phyloP scores from a whole-genome alignment of 2,888 invertebrate species.

The Eupithecia pulchellata region DNA sequence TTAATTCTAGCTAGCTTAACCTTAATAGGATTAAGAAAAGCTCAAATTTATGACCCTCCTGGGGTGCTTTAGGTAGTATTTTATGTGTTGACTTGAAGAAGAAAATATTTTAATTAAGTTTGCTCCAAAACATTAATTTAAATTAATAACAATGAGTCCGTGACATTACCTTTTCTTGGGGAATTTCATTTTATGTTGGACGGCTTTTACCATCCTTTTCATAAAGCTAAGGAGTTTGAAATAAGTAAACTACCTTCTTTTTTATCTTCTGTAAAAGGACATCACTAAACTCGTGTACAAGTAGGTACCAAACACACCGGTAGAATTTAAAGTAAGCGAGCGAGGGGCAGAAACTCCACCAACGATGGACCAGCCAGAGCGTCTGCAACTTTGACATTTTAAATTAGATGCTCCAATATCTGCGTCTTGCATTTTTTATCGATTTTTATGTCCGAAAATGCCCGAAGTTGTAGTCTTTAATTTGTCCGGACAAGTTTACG shows the following conservation, averaged over 20 bases:
- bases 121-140: slow-evolving; percentile 10
- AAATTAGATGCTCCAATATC: slow-evolving; percentile 45
- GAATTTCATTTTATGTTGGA: background rate
- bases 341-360: slow-evolving; percentile 35
- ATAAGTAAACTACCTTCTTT: background rate
- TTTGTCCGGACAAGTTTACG: background rate
- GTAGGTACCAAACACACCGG: slow-evolving; percentile 23
- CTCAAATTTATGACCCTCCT: slow-evolving; percentile 13
- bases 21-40: slow-evolving; percentile 20
- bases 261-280: background rate
- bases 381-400: slow-evolving; percentile 47
- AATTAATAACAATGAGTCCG: slow-evolving; percentile 20
- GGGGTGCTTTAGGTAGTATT: slow-evolving; percentile 14
- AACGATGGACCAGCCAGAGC: slow-evolving; percentile 22
- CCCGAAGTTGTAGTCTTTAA: background rate
- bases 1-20: slow-evolving; percentile 16
- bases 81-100: slow-evolving; percentile 16
- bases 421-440: slow-evolving; percentile 16
- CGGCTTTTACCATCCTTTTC: background rate
- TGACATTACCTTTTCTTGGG: slow-evolving; percentile 6
- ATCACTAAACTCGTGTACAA: slow-evolving; percentile 14
- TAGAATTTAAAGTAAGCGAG: slow-evolving; percentile 47
- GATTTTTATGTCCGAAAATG: slow-evolving; percentile 5
- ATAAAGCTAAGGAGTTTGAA: background rate
- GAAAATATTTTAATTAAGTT: slow-evolving; percentile 18